phyloP scores from a whole-genome alignment of 2,797 vertebrate species.

The Thripadectes ignobilis region DNA sequence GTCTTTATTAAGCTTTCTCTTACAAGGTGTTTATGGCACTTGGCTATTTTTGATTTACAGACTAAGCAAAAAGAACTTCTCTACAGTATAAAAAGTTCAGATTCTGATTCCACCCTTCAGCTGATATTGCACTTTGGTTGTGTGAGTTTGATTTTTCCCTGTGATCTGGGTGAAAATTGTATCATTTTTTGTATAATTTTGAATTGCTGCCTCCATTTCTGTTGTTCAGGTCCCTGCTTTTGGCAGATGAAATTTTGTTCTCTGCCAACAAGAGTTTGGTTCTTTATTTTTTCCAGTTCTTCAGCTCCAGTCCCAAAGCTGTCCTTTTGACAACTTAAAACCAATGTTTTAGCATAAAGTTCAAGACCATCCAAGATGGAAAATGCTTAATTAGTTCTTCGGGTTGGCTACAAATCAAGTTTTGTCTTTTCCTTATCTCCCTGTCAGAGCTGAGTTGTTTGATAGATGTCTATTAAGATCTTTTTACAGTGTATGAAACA shows the following conservation, averaged over 20 bases:
- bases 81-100: background rate
- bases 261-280: background rate
- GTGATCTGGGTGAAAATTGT: background rate
- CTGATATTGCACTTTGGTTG: background rate
- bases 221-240: background rate
- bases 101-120: background rate
- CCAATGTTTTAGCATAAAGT: background rate
- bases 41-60: slow-evolving; percentile 50
- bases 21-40: background rate
- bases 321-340: background rate
- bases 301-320: background rate
- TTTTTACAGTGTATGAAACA: background rate
- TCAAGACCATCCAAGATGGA: background rate
- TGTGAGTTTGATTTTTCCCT: background rate
- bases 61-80: slow-evolving; percentile 32
- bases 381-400: background rate
- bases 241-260: background rate
- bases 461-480: background rate
- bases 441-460: background rate
- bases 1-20: slow-evolving; percentile 19
- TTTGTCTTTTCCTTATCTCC: background rate
- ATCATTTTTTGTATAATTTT: slow-evolving; percentile 5
- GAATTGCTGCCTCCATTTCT: background rate
- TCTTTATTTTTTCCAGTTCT: background rate
- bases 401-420: background rate